Evolutionary conservation across 1,140 invertebrate species (phyloP), one percentile per base, ranked within the genome.

Genomic region (Aphis craccivora): DNA sequence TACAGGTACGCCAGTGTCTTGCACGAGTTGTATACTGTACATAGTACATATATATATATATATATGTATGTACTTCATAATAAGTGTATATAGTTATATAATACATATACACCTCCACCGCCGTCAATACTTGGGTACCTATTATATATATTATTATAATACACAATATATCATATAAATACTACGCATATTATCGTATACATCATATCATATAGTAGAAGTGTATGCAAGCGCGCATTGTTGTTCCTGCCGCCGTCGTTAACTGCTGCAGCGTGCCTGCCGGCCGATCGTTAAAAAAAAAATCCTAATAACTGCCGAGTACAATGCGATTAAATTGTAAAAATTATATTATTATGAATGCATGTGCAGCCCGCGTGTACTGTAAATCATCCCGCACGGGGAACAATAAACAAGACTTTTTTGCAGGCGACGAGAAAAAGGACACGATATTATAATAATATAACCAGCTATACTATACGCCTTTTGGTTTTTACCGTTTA

Each of bases 311-410:
- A 90, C 55, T 45, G 37, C 55, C 53, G 89, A 90, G 55, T 67
- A 90, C 89, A 90, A 90, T 90, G 40, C 53, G 89, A 90, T 90
- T 90, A 60, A 90, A 90, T 90, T 35, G 89, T 90, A 90, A 90
- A 90, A 90, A 90, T 90, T 90, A 90, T 90, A 60, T 76, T 30
- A 90, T 55, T n/a, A 86, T 40, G 11, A 43, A 45, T 86, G 30
- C 43, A 18, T 45, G 37, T 86, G 84, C 40, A 40, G 37, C 37
- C 37, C 37, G 11, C 37, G 84, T 20, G 84, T 0, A 83, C 37
- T 37, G 89, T 90, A 90, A 67, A 90, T 90, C 55, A 67, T 90
- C 40, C 37, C 11, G 83, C 40, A 1, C 30, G 84, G 25, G 43
- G 84, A 45, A 86, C 43, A 86, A 45, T 25, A 25, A 86, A 30